phyloP scores from a whole-genome alignment of 2,888 invertebrate species.

The Oxycera nigricornis region DNA sequence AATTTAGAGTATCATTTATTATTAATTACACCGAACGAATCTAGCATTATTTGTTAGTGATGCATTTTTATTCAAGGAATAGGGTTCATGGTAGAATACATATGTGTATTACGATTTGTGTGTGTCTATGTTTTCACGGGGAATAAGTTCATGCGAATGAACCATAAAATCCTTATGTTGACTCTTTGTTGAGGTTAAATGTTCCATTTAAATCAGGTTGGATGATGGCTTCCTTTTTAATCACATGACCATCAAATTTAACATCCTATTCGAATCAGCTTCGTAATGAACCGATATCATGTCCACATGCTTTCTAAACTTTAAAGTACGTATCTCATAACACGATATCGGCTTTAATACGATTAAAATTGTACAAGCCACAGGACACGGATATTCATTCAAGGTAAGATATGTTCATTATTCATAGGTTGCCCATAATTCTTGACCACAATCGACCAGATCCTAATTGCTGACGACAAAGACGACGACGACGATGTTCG shows the following conservation, averaged over 20 bases:
- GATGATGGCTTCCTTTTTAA: no score
- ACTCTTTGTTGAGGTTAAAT: no score
- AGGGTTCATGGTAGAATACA: no score
- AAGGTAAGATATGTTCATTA: constrained; percentile 17
- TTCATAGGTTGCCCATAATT: constrained; percentile 27
- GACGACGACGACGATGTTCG: not conserved
- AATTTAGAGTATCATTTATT: no score
- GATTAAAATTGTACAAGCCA: constrained; percentile 21
- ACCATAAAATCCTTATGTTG: no score
- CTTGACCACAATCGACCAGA: constrained; percentile 36
- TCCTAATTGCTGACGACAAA: constrained; percentile 32
- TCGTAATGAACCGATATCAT: not conserved
- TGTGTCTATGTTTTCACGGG: no score
- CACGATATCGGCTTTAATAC: not conserved
- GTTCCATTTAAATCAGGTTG: no score
- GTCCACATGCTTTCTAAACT: not conserved
- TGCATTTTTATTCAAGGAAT: no score
- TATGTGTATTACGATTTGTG: no score
- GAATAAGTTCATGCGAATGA: no score
- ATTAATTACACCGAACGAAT: no score
- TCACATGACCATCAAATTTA: not conserved
- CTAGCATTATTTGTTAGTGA: no score
- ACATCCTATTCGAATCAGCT: not conserved
- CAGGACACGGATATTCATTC: constrained; percentile 18
- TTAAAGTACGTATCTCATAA: not conserved